phyloP scores from a whole-genome alignment of 2,113 vertebrate species.

The Caloenas nicobarica region DNA sequence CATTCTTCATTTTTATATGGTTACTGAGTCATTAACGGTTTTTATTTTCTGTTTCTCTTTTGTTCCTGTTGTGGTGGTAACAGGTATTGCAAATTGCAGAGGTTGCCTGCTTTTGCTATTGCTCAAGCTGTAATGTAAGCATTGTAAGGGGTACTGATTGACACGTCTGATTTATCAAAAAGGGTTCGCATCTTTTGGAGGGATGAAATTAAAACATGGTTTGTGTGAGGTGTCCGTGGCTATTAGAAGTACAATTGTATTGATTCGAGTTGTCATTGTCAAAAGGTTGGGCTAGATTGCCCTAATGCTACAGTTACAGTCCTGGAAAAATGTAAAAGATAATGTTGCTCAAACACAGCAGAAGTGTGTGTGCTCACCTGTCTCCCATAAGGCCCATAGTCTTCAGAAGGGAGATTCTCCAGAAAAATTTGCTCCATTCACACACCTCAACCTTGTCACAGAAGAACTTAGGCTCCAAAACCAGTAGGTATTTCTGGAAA shows the following conservation, averaged over 20 bases:
- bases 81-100: not conserved
- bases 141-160: not conserved
- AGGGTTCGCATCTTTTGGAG: not conserved
- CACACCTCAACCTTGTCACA: not conserved
- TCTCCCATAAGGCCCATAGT: not conserved
- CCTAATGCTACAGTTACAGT: not conserved
- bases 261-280: not conserved
- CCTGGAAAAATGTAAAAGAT: not conserved
- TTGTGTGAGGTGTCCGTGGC: not conserved
- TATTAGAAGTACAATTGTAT: not conserved
- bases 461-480: not conserved
- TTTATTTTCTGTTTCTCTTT: not conserved
- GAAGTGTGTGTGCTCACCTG: not conserved
- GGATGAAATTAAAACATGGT: not conserved
- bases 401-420: not conserved
- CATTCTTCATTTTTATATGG: not conserved
- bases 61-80: not conserved
- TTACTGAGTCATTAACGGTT: not conserved
- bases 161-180: not conserved
- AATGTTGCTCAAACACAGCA: not conserved
- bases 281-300: not conserved
- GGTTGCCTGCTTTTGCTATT: not conserved
- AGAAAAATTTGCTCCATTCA: not conserved
- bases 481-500: not conserved
- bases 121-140: not conserved